These are phyloP conservation scores for Vesta saturnalis DNA, from an alignment of 2,888 invertebrate species.

Conservation along the genomic window DNA sequence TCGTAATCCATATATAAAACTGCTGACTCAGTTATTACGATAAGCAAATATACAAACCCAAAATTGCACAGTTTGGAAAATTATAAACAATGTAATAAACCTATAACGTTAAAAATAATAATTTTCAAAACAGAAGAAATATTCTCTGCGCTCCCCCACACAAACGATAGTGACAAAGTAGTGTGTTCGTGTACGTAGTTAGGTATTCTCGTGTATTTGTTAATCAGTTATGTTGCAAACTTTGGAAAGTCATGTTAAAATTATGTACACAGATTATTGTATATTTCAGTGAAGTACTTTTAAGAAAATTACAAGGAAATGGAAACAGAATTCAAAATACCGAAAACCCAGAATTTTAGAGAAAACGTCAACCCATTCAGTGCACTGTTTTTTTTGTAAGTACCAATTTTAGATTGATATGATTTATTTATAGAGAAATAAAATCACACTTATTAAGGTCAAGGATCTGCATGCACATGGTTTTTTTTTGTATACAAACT, in stretches of 20 bases:
- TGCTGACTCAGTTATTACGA: too few relatives aligned
- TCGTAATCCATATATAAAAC: too few relatives aligned
- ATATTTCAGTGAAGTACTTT: neutral
- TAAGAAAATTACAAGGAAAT: neutral
- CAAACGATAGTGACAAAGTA: neutral
- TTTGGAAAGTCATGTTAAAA: neutral
- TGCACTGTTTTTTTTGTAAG: slow-evolving; percentile 38
- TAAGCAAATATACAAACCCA: too few relatives aligned
- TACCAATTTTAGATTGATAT: too few relatives aligned
- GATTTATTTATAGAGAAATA: too few relatives aligned
- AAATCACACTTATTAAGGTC: neutral
- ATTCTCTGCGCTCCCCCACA: neutral
- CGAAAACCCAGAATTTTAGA: slow-evolving; percentile 32
- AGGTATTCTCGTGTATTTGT: neutral
- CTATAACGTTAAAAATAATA: too few relatives aligned
- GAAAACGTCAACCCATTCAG: slow-evolving; percentile 38
- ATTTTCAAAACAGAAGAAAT: too few relatives aligned
- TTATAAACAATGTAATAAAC: too few relatives aligned
- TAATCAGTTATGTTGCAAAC: slow-evolving; percentile 8
- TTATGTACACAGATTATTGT: neutral
- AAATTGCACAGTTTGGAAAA: too few relatives aligned
- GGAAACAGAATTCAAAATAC: slow-evolving; percentile 20
- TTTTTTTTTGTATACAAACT: too few relatives aligned
- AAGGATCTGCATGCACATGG: too few relatives aligned
- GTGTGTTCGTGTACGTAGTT: neutral